A percentile compares a stretch with the other conserved stretches of the same genome.
These are phyloP conservation scores for Carterocephalus palaemon DNA, from an alignment of 2,888 invertebrate genomes.

Conservation along the genomic window DNA sequence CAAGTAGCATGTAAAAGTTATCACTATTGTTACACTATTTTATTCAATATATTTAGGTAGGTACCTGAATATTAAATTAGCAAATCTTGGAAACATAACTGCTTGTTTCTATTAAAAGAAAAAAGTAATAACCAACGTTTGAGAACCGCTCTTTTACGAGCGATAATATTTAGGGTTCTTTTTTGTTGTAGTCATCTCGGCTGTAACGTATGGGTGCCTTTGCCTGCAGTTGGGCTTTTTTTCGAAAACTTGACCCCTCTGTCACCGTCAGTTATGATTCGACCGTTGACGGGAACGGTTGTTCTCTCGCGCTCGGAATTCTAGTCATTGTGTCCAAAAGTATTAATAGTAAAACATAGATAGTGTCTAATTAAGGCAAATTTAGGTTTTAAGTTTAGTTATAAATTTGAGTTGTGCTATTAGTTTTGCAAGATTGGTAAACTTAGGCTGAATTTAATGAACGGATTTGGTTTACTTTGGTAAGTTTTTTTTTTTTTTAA, in stretches of 20 bases:
- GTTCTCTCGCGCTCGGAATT: constrained; percentile 59
- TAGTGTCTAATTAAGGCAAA: constrained; percentile 30
- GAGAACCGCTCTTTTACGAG: constrained; percentile 51
- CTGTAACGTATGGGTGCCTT: constrained; percentile 74
- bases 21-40: constrained; percentile 24
- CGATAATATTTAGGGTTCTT: constrained; percentile 76
- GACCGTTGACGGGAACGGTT: constrained; percentile 69
- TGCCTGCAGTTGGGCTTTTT: constrained; percentile 64
- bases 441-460: constrained; percentile 59
- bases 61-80: too few relatives aligned
- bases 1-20: too few relatives aligned
- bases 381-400: constrained; percentile 37
- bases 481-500: constrained; percentile 46
- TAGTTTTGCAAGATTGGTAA: constrained; percentile 22
- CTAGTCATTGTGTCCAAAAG: constrained; percentile 77
- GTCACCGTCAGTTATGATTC: constrained; percentile 73
- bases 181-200: constrained; percentile 76
- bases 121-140: constrained; percentile 40
- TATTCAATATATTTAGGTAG: background rate
- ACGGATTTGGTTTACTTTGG: constrained; percentile 76
- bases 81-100: too few relatives aligned
- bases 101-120: constrained; percentile 24
- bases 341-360: constrained; percentile 31
- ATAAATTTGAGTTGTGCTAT: constrained; percentile 47
- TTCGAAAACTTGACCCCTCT: constrained; percentile 70